Evolutionary conservation across 2,113 vertebrate genomes (phyloP), one percentile per base, ranked within the genome.

Genomic region (Brachirus orientalis): DNA sequence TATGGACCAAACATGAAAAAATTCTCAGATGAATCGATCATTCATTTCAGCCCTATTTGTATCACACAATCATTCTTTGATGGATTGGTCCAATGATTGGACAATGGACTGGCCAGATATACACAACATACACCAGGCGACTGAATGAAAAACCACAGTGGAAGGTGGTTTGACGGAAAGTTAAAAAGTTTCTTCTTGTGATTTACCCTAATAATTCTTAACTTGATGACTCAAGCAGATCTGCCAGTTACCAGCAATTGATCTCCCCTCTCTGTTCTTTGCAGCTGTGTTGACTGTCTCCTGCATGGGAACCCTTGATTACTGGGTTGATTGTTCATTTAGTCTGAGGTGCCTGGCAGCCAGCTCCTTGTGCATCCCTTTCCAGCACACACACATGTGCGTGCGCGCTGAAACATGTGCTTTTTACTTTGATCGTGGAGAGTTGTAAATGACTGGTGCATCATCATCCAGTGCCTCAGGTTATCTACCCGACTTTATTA

Each of bases 261-360:
- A 70, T 65, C 47, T 53, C 18, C 72, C 78, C 71, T 65, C 69
- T 51, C 45, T 53, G 1, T 22, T 37, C 63, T 47, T 28, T 10
- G 3, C 90, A 91, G 88, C 88, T 92, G 89, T 85, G 86, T 88
- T 88, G 88, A 81, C 77, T 52, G 79, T 86, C 75, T 83, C 43
- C 22, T 80, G 67, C 58, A 22, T 41, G 79, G 76, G 69, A 83
- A 81, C 43, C 60, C 66, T 63, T 86, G 82, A 91, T 90, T 86
- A 89, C 53, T 62, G 66, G 69, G 63, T 57, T 78, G 82, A 61
- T 59, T 82, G 75, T 86, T 80, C 80, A 20, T 61, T 75, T 38
- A 51, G 60, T 60, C 47, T 33, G 54, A 70, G 63, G 54, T 62
- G 62, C 37, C 51, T 75, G 63, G 73, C 79, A 52, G 61, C 62